Evolutionary conservation across 2,797 vertebrate genomes (phyloP).

Genomic region (Picus viridis): DNA sequence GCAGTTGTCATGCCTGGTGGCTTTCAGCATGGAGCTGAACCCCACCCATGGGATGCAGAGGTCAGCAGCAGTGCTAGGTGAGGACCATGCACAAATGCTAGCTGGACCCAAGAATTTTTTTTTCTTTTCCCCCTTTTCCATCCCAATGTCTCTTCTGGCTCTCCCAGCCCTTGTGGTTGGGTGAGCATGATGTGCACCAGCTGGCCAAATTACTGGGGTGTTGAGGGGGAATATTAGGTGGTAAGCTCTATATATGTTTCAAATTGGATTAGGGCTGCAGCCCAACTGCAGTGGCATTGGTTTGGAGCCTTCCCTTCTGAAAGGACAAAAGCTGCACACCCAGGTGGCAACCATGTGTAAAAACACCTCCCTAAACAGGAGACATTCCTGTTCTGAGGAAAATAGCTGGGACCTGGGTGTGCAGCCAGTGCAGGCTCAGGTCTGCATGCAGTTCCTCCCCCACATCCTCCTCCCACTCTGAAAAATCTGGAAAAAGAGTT

Average conservation of each 20-base stretch:
- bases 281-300: neutral
- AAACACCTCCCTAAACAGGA: neutral
- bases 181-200: neutral
- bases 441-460: neutral
- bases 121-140: neutral
- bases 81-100: neutral
- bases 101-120: neutral
- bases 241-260: neutral
- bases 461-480: neutral
- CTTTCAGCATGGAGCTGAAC: neutral
- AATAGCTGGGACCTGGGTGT: neutral
- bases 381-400: neutral
- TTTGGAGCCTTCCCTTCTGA: neutral
- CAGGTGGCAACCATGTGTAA: neutral
- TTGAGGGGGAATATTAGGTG: neutral
- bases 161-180: rapidly evolving
- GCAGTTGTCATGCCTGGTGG: too few species aligned
- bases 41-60: rapidly evolving
- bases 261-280: neutral
- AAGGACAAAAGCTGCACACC: neutral
- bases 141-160: neutral
- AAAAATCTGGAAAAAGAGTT: neutral
- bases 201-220: neutral
- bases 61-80: rapidly evolving
- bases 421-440: neutral